Conservation (phyloP, 2,113 vertebrate genomes). For the Bettongia penicillata region DNA sequence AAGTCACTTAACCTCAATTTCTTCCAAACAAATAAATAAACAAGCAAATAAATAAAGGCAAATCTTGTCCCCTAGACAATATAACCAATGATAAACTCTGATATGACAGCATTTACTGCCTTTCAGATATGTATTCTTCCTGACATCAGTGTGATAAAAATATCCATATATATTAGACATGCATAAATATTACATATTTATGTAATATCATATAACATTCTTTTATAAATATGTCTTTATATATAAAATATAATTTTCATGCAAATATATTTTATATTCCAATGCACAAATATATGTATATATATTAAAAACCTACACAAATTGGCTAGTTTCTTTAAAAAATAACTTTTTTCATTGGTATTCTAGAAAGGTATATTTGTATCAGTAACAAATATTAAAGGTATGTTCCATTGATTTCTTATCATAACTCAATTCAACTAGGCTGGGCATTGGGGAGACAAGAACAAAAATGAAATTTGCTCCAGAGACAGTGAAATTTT, state of each 20-base stretch:
- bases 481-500: background rate
- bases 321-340: background rate
- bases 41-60: background rate
- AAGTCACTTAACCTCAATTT: background rate
- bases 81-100: background rate
- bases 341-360: background rate
- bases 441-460: background rate
- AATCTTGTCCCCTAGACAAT: background rate
- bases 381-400: slow-evolving; percentile 7
- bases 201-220: background rate
- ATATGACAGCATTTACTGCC: background rate
- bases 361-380: slow-evolving; percentile 23
- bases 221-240: background rate
- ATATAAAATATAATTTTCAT: background rate
- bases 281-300: background rate
- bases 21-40: background rate
- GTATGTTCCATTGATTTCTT: slow-evolving; percentile 11
- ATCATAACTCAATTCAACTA: background rate
- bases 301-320: background rate
- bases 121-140: background rate
- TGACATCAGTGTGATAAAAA: background rate
- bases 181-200: background rate
- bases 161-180: background rate
- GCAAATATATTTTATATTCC: background rate
- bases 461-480: background rate